phyloP scores from a whole-genome alignment of 2,113 vertebrate species.

The Sarotherodon lohbergeri region DNA sequence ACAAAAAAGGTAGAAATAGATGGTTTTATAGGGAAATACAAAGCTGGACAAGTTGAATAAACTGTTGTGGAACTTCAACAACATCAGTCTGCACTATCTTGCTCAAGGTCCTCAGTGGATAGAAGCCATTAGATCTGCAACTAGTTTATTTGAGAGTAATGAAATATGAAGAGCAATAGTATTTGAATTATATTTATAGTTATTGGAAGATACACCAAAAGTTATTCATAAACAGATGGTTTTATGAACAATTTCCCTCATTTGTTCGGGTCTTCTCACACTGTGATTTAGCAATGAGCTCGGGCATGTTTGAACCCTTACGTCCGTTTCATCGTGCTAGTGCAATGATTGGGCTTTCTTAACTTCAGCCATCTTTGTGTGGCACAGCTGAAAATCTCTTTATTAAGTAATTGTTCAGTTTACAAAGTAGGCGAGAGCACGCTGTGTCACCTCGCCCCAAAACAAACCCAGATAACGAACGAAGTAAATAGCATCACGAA shows the following conservation, averaged over 20 bases:
- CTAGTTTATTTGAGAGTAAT: background rate
- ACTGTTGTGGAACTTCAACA: background rate
- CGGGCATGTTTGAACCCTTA: background rate
- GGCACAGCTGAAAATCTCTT: background rate
- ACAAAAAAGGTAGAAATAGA: background rate
- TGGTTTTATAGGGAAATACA: background rate
- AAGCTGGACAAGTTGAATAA: background rate
- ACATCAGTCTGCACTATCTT: background rate
- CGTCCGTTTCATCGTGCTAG: background rate
- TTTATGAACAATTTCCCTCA: background rate
- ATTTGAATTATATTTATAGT: background rate
- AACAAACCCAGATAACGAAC: background rate
- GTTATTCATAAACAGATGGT: background rate
- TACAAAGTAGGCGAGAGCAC: background rate
- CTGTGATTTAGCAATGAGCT: background rate
- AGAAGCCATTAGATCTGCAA: background rate
- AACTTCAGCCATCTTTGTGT: background rate
- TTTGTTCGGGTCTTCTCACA: background rate
- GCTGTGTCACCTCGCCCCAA: background rate
- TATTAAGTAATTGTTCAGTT: background rate
- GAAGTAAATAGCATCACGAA: background rate
- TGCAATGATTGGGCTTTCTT: background rate
- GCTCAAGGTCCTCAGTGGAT: background rate
- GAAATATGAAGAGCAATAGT: background rate
- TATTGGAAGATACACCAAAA: background rate